phyloP scores from a whole-genome alignment of 2,888 invertebrate species.

The Xylophagus ater region DNA sequence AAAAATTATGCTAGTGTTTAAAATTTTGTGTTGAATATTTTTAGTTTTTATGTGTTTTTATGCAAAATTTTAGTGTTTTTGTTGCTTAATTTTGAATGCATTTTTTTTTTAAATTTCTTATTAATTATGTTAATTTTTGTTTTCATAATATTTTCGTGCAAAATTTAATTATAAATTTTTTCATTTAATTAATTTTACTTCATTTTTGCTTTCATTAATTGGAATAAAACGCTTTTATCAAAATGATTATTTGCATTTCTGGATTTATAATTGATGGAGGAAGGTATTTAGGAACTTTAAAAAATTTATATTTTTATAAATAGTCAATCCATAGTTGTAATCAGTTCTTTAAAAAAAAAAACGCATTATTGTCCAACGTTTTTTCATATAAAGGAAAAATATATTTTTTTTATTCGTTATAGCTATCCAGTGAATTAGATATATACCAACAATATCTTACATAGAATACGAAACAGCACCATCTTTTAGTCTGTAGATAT shows the following conservation, averaged over 20 bases:
- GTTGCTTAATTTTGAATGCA: conserved; percentile 7
- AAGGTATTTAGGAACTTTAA: too few relatives aligned
- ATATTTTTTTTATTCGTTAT: too few relatives aligned
- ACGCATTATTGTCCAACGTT: too few relatives aligned
- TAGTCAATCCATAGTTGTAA: too few relatives aligned
- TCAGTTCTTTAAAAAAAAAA: too few relatives aligned
- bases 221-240: conserved; percentile 18
- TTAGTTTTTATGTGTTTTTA: conserved; percentile 9
- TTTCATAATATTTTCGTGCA: background rate
- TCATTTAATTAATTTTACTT: background rate
- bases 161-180: background rate
- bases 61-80: conserved; percentile 8
- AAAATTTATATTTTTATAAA: too few relatives aligned
- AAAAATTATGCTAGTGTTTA: conserved; percentile 5
- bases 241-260: conserved; percentile 50
- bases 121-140: too few relatives aligned
- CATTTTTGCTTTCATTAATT: conserved; percentile 8
- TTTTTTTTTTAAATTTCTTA: conserved; percentile 9
- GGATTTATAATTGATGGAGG: conserved; percentile 47
- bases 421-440: too few relatives aligned
- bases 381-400: too few relatives aligned
- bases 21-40: conserved; percentile 11
- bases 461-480: too few relatives aligned
- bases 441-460: too few relatives aligned
- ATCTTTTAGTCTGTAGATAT: too few relatives aligned